phyloP scores from a whole-genome alignment of 2,113 vertebrate genomes.

The Ictalurus punctatus region DNA sequence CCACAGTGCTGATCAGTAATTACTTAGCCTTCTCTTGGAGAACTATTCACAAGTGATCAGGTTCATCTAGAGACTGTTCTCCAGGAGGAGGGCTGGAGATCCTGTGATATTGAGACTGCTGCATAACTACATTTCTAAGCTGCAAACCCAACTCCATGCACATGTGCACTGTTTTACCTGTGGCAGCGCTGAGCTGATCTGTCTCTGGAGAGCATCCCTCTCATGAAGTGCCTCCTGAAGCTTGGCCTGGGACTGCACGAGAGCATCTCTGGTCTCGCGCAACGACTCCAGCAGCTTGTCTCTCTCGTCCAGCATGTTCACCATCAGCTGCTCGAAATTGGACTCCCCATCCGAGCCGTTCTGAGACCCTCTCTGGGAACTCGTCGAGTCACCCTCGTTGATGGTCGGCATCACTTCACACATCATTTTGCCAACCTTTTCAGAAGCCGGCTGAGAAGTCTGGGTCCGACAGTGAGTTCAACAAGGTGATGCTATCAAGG shows the following conservation, averaged over 20 bases:
- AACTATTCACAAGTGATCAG: neutral
- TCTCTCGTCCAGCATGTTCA: conserved; percentile 97
- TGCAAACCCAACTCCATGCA: neutral
- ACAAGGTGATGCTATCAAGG: neutral
- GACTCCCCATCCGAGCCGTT: conserved; percentile 85
- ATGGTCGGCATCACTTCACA: conserved; percentile 99
- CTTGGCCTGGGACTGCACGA: conserved; percentile 85
- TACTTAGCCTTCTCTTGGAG: neutral
- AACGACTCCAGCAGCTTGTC: conserved; percentile 96
- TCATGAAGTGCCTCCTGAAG: conserved; percentile 93
- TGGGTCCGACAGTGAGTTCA: neutral
- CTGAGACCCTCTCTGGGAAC: conserved; percentile 77
- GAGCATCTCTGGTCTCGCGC: conserved; percentile 90
- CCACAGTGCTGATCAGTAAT: neutral
- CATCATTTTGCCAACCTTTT: conserved; percentile 79
- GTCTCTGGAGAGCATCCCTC: conserved; percentile 92
- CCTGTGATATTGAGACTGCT: neutral
- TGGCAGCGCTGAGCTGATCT: conserved; percentile 90
- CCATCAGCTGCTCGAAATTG: conserved; percentile 98
- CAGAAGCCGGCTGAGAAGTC: neutral
- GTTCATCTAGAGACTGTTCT: neutral
- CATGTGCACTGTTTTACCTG: conserved; percentile 78
- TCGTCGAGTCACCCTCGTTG: conserved; percentile 89
- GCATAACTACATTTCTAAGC: neutral
- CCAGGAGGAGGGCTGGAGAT: neutral